A percentile compares a stretch with the other conserved stretches of the same genome.
Evolutionary conservation across 2,888 invertebrate genomes (phyloP).

Genomic region (Stenoptilia bipunctidactyla): DNA sequence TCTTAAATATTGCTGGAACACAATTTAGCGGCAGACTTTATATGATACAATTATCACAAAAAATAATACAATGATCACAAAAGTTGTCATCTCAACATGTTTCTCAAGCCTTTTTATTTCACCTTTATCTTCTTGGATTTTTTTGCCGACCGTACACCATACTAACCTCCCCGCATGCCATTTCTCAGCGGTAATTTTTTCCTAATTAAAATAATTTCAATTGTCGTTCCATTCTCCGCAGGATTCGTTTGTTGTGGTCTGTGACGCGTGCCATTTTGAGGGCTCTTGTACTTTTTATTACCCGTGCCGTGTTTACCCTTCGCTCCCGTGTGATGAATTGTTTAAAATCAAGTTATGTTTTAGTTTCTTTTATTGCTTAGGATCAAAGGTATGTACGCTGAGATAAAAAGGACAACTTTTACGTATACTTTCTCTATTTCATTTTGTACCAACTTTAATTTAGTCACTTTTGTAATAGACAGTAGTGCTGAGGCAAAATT

Average conservation of each 20-base stretch:
- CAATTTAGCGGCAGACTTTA: no score
- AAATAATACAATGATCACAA: no score
- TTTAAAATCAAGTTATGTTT: constrained; percentile 25
- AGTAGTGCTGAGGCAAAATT: no score
- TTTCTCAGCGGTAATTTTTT: constrained; percentile 58
- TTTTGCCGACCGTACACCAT: constrained; percentile 25
- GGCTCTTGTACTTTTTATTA: constrained; percentile 62
- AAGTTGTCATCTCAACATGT: no score
- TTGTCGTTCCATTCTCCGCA: constrained; percentile 46
- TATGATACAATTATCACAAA: no score
- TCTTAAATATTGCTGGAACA: no score
- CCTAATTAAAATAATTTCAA: constrained; percentile 70
- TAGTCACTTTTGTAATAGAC: no score
- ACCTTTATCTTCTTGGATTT: constrained; percentile 12
- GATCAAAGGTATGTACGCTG: no score
- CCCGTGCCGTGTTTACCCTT: constrained; percentile 62
- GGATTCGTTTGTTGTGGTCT: constrained; percentile 61
- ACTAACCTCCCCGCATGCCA: constrained; percentile 28
- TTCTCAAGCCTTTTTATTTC: no score
- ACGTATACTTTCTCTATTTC: no score
- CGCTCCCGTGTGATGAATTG: constrained; percentile 22
- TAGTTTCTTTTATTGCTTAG: not conserved
- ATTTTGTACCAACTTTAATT: no score
- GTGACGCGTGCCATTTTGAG: constrained; percentile 61
- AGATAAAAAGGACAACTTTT: no score